Conservation (phyloP, 2,113 vertebrate genomes). For the Percopsis transmontana region DNA sequence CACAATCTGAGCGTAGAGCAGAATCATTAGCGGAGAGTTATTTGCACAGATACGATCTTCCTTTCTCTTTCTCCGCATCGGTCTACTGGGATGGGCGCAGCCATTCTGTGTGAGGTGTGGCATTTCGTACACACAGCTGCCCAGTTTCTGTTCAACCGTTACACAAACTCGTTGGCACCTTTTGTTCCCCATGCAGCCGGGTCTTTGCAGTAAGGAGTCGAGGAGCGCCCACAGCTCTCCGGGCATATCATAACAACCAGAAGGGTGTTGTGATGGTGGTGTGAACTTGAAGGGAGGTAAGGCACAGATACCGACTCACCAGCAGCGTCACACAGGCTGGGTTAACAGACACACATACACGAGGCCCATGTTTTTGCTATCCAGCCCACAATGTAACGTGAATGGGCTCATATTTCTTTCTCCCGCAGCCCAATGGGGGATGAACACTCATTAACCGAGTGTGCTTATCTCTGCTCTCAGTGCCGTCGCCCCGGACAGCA, state of each 20-base stretch:
- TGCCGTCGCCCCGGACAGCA: slow-evolving; percentile 36
- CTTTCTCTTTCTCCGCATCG: slow-evolving; percentile 20
- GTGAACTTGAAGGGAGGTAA: slow-evolving; percentile 21
- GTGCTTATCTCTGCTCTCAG: slow-evolving; percentile 60
- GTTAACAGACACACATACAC: slow-evolving; percentile 31
- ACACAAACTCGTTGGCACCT: slow-evolving; percentile 52
- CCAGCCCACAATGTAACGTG: slow-evolving; percentile 14
- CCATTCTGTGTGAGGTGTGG: not conserved
- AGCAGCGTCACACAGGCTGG: slow-evolving; percentile 24
- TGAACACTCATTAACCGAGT: slow-evolving; percentile 42
- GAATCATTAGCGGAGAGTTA: slow-evolving; percentile 45
- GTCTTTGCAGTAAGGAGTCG: not conserved
- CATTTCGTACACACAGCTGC: slow-evolving; percentile 12
- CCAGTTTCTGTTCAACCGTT: slow-evolving; percentile 45
- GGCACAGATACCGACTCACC: slow-evolving; percentile 21
- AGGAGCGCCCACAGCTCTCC: slow-evolving; percentile 16
- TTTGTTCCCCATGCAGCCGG: slow-evolving; percentile 45
- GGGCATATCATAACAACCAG: slow-evolving; percentile 27
- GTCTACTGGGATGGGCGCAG: slow-evolving; percentile 1
- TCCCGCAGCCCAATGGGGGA: slow-evolving; percentile 29
- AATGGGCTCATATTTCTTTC: slow-evolving; percentile 22
- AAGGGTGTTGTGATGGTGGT: slow-evolving; percentile 19
- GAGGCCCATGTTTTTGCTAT: slow-evolving; percentile 26
- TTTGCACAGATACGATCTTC: slow-evolving; percentile 50
- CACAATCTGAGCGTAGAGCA: slow-evolving; percentile 26